phyloP scores from a whole-genome alignment of 2,113 vertebrate species.

The Mesocricetus auratus region DNA sequence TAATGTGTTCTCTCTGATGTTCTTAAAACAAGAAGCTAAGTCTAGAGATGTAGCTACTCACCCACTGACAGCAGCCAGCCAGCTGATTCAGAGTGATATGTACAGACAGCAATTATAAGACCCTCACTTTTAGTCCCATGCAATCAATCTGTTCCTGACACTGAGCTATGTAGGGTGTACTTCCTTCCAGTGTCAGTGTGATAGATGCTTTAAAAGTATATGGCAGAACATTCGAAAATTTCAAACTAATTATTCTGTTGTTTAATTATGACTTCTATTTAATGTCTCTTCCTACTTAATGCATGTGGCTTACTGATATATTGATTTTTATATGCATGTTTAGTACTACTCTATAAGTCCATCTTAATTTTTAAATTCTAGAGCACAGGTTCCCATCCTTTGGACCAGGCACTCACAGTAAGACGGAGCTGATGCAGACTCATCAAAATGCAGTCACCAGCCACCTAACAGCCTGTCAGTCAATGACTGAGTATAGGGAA shows the following conservation, averaged over 20 bases:
- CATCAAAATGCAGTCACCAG: slow-evolving; percentile 11
- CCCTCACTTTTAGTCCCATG: not conserved
- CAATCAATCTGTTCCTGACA: not conserved
- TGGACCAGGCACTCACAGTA: not conserved
- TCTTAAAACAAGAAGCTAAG: slow-evolving; percentile 27
- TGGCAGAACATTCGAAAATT: not conserved
- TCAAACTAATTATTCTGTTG: slow-evolving; percentile 28
- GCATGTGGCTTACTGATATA: not conserved
- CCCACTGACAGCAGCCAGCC: not conserved
- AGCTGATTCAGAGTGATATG: not conserved
- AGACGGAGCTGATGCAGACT: not conserved
- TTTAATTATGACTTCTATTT: slow-evolving; percentile 38
- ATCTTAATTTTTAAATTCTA: slow-evolving; percentile 24
- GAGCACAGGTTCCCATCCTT: not conserved
- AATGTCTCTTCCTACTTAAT: not conserved
- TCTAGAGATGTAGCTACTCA: not conserved
- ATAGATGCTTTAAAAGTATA: not conserved
- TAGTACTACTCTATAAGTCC: not conserved
- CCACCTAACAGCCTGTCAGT: not conserved
- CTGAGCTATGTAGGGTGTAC: not conserved
- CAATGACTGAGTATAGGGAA: not conserved
- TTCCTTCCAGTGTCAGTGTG: not conserved
- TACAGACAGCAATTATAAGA: not conserved
- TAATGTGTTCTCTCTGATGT: not conserved
- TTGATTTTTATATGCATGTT: not conserved